phyloP scores from a whole-genome alignment of 2,888 invertebrate species.

The Oscheius sp. region DNA sequence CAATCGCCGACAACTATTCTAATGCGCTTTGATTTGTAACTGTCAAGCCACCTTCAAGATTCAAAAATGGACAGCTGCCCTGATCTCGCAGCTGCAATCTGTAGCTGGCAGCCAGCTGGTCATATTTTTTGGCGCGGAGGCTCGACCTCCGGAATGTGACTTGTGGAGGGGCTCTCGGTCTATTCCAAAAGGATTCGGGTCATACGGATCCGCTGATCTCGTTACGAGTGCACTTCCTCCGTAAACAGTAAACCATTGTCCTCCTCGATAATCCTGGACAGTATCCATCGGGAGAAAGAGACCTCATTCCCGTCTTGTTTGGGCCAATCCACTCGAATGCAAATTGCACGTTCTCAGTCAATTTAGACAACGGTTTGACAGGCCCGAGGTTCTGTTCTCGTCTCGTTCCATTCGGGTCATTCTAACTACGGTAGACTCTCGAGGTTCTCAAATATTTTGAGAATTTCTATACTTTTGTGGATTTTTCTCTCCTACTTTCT shows the following conservation, averaged over 20 bases:
- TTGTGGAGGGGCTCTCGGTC: too few species aligned
- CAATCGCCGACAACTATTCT: conserved; percentile 28
- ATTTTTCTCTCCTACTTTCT: too few species aligned
- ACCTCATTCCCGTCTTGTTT: neutral
- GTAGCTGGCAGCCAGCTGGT: conserved; percentile 18
- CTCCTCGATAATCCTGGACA: neutral
- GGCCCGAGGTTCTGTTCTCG: conserved; percentile 2
- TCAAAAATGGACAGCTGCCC: conserved; percentile 15
- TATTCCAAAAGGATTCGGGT: conserved; percentile 17
- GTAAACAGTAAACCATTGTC: conserved; percentile 22
- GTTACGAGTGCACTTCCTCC: conserved; percentile 29
- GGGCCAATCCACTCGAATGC: neutral
- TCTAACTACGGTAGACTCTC: too few species aligned
- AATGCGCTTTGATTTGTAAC: conserved; percentile 28
- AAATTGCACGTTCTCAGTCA: conserved; percentile 24
- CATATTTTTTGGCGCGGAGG: conserved; percentile 8
- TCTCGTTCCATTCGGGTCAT: too few species aligned
- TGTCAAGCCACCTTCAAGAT: neutral
- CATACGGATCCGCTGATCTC: conserved; percentile 19
- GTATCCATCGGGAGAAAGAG: neutral
- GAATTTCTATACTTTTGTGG: too few species aligned
- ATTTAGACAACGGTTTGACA: conserved; percentile 19
- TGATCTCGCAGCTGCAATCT: conserved; percentile 3
- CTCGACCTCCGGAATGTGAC: neutral
- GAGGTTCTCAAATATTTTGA: too few species aligned